Base-by-base conservation (phyloP, 1,140 invertebrate species). In the Drosophila eugracilis region DNA sequence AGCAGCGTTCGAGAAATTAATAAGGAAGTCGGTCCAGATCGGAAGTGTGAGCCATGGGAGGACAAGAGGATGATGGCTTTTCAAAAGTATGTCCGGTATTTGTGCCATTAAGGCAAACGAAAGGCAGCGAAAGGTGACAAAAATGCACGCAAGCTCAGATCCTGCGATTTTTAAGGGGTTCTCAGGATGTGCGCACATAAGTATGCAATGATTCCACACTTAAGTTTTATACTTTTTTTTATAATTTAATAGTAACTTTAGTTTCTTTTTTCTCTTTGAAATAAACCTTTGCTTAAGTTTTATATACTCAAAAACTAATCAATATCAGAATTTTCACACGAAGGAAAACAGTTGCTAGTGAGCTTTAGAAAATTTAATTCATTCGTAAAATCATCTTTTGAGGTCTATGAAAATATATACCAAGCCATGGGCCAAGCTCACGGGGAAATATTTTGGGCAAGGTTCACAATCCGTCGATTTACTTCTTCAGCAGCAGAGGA, bases 401-500 rank as follows among this genome's bases (percentile, higher is more conserved):
- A 14, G 21, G 12, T 9, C 4, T 3, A 19, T 48, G 17, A 50
- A 67, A 57, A 67, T 80, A 73, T 42, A 50, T 60, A 15, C 62
- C 44, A 19, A 15, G 14, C 72, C 77, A 77, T 86, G 65, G 19
- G 32, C 0, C 21, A 22, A 7, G 45, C 39, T 59, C 71, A 85
- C 42, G 65, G 60, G 28, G 71, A 55, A 48, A 17, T 72, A 84
- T 75, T 72, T 54, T 28, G 37, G 3, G 41, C 6, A 34, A n/a
- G 22, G 14, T 15, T 41, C 4, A 32, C 14, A 24, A 17, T 42
- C 17, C 36, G 3, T 66, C 21, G 26, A 14, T n/a, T 86, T 53
- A 86, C 83, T 86, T 86, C 83, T 86, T 86, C 74, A 86, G 66
- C 57, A 86, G 83, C 22, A 88, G 62, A 39, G 85, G 84, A 26